phyloP scores from a whole-genome alignment of 2,113 vertebrate species.

The Corythornis vintsioides region DNA sequence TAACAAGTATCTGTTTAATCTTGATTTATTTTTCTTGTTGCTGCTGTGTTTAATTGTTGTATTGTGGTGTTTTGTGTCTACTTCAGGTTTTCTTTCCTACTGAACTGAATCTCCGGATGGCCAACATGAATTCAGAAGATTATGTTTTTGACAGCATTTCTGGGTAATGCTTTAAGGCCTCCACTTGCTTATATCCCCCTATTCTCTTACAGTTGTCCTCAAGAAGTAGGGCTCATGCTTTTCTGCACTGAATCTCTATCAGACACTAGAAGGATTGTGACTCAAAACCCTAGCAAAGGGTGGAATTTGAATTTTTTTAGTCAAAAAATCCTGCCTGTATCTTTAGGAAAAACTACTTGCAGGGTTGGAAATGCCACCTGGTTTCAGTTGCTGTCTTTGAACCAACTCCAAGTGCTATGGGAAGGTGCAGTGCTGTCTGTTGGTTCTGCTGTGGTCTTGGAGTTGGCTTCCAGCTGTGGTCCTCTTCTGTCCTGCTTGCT shows the following conservation, averaged over 20 bases:
- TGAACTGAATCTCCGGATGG: conserved; percentile 94
- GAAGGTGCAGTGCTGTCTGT: not conserved
- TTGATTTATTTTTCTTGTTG: conserved; percentile 1
- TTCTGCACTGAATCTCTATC: accelerated
- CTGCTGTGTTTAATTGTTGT: conserved; percentile 54
- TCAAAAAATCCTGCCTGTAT: not conserved
- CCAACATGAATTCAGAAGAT: conserved; percentile 89
- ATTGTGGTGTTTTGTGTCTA: conserved; percentile 25
- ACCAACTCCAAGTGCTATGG: not conserved
- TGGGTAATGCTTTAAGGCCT: conserved; percentile 71
- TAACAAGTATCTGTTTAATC: not conserved
- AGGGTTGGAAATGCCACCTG: not conserved
- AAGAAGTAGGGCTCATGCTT: not conserved
- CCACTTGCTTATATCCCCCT: not conserved
- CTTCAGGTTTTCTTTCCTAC: conserved; percentile 92
- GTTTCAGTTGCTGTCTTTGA: not conserved
- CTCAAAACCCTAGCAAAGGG: not conserved
- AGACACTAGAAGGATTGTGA: not conserved
- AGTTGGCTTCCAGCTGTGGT: not conserved
- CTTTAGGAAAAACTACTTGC: not conserved
- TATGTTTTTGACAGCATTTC: conserved; percentile 85
- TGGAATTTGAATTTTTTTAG: not conserved
- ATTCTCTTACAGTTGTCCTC: not conserved
- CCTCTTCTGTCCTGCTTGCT: not conserved
- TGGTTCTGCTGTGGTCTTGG: not conserved